Base-by-base conservation (phyloP, 2,888 invertebrate species). In the Andrena trimmerana region DNA sequence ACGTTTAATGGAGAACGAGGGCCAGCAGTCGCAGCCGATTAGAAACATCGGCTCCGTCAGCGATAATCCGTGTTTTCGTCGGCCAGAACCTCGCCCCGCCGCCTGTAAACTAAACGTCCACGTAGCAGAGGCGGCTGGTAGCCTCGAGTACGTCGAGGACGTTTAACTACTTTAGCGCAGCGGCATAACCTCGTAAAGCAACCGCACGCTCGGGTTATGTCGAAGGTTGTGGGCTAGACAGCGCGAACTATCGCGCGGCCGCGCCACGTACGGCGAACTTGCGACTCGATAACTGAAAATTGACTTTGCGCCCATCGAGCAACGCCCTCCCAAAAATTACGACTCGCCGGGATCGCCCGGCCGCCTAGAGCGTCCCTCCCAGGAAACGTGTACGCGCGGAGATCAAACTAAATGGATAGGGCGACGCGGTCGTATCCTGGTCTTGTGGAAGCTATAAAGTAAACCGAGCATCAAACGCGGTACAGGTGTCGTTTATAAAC, bases 111-210 rank as follows among this genome's bases (percentile, higher is more conserved):
- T 63, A 71, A 57, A 71, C 69, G 70, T 71, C 31, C 50, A 27
- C 67, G 74, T 62, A 65, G 48, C 2, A 33, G 13, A 20, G 31
- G 8, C 16, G 42, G 42, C 10, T 4, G 29, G 29, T 48, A 36
- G 29, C 57, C 31, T 48, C 50, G 36, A 71, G 63, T 60, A 52
- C 73, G 57, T 31, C 29, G 68, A 63, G 65, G 27, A 59, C 82
- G 81, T 60, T 70, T 87, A 88, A 87, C 86, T 80, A 82, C 81
- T 86, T 88, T 82, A 86, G 78, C 83, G 62, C 79, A 57, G 31
- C 80, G 48, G 36, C 74, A 48, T 88, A 87, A 88, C 80, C 86
- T 87, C 84, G 88, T 88, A 86, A 86, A 86, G 74, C 80, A 59
- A 81, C 81, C 86, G 78, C 86, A 86, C 71, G 76, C 67, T 75